Base-by-base conservation (phyloP, 2,113 vertebrate genomes). In the Sphaerodactylus townsendi region DNA sequence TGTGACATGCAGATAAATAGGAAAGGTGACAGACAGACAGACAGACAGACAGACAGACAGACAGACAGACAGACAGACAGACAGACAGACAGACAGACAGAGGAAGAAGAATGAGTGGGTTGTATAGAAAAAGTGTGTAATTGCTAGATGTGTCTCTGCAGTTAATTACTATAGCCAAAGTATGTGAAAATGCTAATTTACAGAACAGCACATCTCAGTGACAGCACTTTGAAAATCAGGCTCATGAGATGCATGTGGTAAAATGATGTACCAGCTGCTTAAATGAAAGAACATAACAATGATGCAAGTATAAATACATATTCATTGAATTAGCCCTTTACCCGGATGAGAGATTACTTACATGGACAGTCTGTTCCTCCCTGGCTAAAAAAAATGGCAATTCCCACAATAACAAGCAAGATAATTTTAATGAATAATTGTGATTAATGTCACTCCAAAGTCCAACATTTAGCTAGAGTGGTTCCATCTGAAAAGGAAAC, bases 401-500 rank as follows among this genome's bases (percentile, higher is more conserved):
- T 92, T 92, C 72, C 91, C 86, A 90, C 48, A 84, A 87, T 91
- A 90, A 7, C 2, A 77, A 91, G 19, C 30, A 46, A 68, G 90
- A 87, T 91, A 33, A 90, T 86, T 95, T 93, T 78, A 84, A 93
- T 93, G 92, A 77, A 85, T 15, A 91, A 71, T 89, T 94, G 91
- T 94, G 90, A 94, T 93, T 94, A 91, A 80, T 93, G 88, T 91
- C 79, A 87, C 76, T 93, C 73, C 89, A 78, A 94, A 91, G 86
- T 83, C 85, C 86, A 94, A 92, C 71, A 68, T 68, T 75, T 86
- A 90, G 62, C 87, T 65, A 80, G 41, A 85, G 93, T 81, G 59
- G 65, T 91, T 94, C 87, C 82, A 90, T 93, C 91, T 86, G 92
- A 87, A 88, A 70, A 94, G 91, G 91, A 96, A 95, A 93, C 84